Evolutionary conservation across 1,140 invertebrate species (phyloP), one percentile per base, ranked within the genome.

Genomic region (Armadillidium nasatum): DNA sequence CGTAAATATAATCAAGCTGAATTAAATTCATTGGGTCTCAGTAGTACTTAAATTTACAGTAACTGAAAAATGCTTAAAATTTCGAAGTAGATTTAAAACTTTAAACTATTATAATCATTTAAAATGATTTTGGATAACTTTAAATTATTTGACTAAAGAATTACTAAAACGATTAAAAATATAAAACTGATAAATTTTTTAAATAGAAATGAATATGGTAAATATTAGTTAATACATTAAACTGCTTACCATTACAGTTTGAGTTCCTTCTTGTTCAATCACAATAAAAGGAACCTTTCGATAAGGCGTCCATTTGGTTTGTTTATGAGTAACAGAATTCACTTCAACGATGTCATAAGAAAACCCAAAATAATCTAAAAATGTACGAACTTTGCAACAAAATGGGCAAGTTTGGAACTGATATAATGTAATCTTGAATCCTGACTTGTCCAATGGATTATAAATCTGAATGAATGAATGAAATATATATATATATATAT

Each of bases 401-500:
- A 99, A 99, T 44, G 97, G 97, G 85, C 97, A 99, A 4, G 94
- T 97, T 83, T 97, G 93, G 85, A 96, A 99, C 87, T 99, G 97
- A 84, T 92, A 99, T 23, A 99, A 85, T 0, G 93, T 93, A 19
- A 99, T 84, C 81, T 96, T 91, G 69, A 98, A 86, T 11, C 91
- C 90, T 74, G 88, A 90, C 7, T 86, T 86, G 85, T 96, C 93
- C 19, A 87, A 86, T 10, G 88, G 87, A 83, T 87, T 89, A 9
- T 87, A 80, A 73, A 92, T 85, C 89, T 90, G 82, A 72, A 87
- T 19, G n/a, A n/a, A n/a, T n/a, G n/a, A n/a, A n/a, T n/a, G n/a
- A n/a, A n/a, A 15, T 19, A 13, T 19, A 13, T 60, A 60, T 60
- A 60, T 60, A 60, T 13, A 60, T 60, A 19, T 60, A 15, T 15